Base-by-base conservation (phyloP, 2,888 invertebrate species). In the Scrobipalpa costella region DNA sequence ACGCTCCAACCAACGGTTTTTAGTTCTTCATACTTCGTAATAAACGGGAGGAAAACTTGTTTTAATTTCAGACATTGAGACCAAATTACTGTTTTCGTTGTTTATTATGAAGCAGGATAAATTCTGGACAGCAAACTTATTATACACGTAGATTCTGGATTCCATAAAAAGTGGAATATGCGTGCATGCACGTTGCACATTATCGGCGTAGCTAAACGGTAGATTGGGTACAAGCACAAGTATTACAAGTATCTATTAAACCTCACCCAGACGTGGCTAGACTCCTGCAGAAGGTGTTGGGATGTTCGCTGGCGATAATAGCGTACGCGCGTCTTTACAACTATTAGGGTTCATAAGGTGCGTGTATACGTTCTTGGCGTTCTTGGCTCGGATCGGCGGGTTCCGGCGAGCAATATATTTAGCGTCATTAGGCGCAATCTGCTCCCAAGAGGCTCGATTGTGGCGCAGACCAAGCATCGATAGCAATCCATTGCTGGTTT, bases 391-490 rank as follows among this genome's bases (percentile, higher is more conserved):
- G 5, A 33, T 15, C 21, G 47, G 44, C n/a, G 40, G 15, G 63
- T 70, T 78, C 78, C 76, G 71, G 73, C 71, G 73, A 76, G 77
- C 76, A 78, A 81, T 83, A 80, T 80, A 82, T 85, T 84, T 80
- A 84, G 73, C 78, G 73, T 81, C 76, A 80, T 83, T 83, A 52
- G 50, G 50, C 50, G 50, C 50, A 52, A 21, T 52, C 19, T 11
- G 21, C 13, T 52, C 11, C 27, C 19, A 27, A 21, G 21, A 52
- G 50, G 21, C 50, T 52, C 21, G 50, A 13, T 21, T 9, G 11
- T 21, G 50, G 50, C 50, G 50, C 8, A 11, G 21, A 50, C 11
- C 19, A n/a, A n/a, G n/a, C n/a, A n/a, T n/a, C n/a, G n/a, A n/a
- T 27, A 27, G 27, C 5, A 27, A 27, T 52, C 21, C 50, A 52